Evolutionary conservation across 2,888 invertebrate genomes (phyloP).

Genomic region (Netelia fuscicornis): DNA sequence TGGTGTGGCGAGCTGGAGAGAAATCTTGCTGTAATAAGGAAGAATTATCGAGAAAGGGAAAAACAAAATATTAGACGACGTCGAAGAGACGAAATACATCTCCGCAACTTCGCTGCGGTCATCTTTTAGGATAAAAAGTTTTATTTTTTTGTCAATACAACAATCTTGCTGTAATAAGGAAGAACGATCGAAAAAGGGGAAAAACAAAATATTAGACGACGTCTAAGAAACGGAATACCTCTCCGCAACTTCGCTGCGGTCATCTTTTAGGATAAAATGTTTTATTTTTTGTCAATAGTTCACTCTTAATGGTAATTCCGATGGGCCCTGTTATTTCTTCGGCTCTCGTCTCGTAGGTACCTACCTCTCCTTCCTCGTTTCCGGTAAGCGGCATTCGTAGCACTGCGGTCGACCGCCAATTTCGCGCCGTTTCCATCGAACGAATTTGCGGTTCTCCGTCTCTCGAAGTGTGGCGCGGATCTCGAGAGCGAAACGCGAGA

Average conservation of each 20-base stretch:
- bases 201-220: too few species aligned
- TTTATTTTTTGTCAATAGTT: neutral
- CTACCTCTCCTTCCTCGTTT: slow-evolving; percentile 26
- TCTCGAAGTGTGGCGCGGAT: slow-evolving; percentile 2
- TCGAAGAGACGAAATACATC: too few species aligned
- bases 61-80: neutral
- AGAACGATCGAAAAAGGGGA: too few species aligned
- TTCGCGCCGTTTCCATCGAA: slow-evolving; percentile 71
- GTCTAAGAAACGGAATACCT: too few species aligned
- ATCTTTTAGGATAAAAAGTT: too few species aligned
- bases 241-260: too few species aligned
- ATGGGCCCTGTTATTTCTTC: neutral
- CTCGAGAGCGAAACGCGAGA: neutral
- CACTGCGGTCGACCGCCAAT: slow-evolving; percentile 76
- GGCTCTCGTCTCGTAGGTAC: neutral
- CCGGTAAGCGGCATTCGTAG: slow-evolving; percentile 63
- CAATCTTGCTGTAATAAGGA: too few species aligned
- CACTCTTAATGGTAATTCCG: slow-evolving; percentile 9
- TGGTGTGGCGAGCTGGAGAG: neutral
- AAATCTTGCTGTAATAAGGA: neutral
- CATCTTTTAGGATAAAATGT: too few species aligned
- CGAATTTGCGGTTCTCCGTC: slow-evolving; percentile 67
- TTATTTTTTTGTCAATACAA: neutral
- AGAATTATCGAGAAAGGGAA: neutral
- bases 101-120: too few species aligned